Base-by-base conservation (phyloP, 2,797 vertebrate species). In the Neopelma chrysocephalum region DNA sequence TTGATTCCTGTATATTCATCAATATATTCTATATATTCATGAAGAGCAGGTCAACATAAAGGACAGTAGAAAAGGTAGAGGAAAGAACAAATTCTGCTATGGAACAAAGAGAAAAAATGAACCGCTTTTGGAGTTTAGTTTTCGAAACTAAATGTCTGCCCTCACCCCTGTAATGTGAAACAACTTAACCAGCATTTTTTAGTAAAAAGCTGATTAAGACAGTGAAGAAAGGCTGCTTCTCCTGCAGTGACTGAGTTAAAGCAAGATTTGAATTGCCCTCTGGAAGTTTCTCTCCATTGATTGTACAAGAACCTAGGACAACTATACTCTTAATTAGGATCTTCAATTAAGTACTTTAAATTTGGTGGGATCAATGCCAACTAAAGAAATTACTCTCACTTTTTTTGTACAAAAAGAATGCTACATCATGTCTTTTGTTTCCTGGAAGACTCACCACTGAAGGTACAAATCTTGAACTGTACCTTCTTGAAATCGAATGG, bases 261-360 rank as follows among this genome's bases (percentile, higher is more conserved):
- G 22, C 27, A 87, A 76, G 47, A 34, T 71, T 78, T 89, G 51
- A 73, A 91, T 80, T 89, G 56, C 40, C 56, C 25, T 64, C 78
- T 61, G 91, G 60, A 95, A 94, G 7, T 18, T 91, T 87, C 56
- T 84, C 36, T 45, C 19, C 75, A 50, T 57, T 53, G 79, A 92
- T 92, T 89, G 38, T 42, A 57, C 8, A 56, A 66, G 82, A 94
- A 80, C 64, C 21, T 51, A 56, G 75, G 75, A 91, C 64, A 93
- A 47, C 57, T 65, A 36, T 34, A 11, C 40, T 87, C 45, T 76
- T 85, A 94, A 94, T 93, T 91, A 87, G 50, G 61, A 81, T 91
- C 65, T 57, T 88, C 82, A 90, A 18, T 83, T 86, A 94, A 78
- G 26, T 57, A 60, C 72, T 94, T 90, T 64, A 75, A 90, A 81